These are phyloP conservation scores for Rapana venosa DNA, from an alignment of 2,888 invertebrate species.

Conservation along the genomic window DNA sequence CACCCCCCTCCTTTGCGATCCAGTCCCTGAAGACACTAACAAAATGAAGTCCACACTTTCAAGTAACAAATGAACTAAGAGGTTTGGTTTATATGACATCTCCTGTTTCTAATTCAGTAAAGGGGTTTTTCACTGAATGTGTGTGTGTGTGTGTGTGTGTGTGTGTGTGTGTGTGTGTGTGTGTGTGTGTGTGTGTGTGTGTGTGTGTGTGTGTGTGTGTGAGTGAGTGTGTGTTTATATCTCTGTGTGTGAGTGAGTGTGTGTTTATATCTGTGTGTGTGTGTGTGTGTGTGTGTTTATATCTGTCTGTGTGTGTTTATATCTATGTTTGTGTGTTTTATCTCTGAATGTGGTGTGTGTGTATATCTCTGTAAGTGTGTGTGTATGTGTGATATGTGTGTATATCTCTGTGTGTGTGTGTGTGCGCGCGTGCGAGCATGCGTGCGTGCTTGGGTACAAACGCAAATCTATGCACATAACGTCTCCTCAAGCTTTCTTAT, in stretches of 20 bases:
- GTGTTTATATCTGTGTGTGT: too few relatives aligned
- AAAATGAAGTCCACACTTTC: too few relatives aligned
- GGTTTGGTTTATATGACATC: not conserved
- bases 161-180: too few relatives aligned
- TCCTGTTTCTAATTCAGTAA: too few relatives aligned
- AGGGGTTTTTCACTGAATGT: too few relatives aligned
- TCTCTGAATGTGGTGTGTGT: not conserved
- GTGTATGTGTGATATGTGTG: not conserved
- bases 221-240: not conserved
- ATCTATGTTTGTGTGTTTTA: not conserved
- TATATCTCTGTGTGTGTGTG: constrained; percentile 9
- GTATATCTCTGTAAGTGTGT: not conserved
- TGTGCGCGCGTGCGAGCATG: not conserved
- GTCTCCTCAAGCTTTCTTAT: not conserved
- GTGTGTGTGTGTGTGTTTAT: too few relatives aligned
- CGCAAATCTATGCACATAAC: too few relatives aligned
- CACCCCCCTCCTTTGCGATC: not conserved
- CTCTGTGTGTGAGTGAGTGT: too few relatives aligned
- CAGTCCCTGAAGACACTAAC: not conserved
- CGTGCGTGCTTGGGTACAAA: constrained; percentile 18
- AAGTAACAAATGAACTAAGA: not conserved
- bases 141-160: too few relatives aligned
- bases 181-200: too few relatives aligned
- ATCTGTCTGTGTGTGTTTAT: too few relatives aligned
- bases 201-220: not conserved